A percentile compares a stretch with the other conserved stretches of the same genome.
phyloP scores from a whole-genome alignment of 2,888 invertebrate genomes.

The Nomada ruficornis region DNA sequence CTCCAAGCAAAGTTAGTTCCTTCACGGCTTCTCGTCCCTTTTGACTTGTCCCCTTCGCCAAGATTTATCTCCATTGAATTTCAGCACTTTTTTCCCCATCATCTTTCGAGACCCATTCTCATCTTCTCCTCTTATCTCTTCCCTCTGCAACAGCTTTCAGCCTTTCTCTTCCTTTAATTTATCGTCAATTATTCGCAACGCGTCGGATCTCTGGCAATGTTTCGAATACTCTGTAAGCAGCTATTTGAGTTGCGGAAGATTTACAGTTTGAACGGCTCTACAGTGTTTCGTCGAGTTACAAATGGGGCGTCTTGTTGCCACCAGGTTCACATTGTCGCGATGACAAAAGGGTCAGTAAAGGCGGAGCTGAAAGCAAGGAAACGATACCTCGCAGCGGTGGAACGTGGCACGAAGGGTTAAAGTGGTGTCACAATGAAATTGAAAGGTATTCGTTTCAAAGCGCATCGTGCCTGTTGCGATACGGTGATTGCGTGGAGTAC shows the following conservation, averaged over 20 bases:
- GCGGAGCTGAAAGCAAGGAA: conserved; percentile 1
- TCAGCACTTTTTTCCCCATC: neutral
- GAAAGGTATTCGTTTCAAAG: conserved; percentile 38
- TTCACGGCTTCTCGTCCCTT: conserved; percentile 6
- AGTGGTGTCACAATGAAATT: conserved; percentile 31
- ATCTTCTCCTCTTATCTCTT: neutral
- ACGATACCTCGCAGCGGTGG: conserved; percentile 6
- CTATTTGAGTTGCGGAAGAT: too few relatives aligned
- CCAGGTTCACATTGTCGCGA: neutral
- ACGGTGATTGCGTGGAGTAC: conserved; percentile 18
- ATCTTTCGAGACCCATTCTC: neutral
- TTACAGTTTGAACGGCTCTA: too few relatives aligned
- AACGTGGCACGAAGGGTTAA: conserved; percentile 14
- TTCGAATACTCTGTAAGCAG: too few relatives aligned
- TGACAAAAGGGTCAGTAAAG: conserved; percentile 1
- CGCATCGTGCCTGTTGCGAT: conserved; percentile 18
- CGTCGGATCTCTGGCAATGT: too few relatives aligned
- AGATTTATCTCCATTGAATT: conserved; percentile 40
- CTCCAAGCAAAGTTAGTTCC: conserved; percentile 15
- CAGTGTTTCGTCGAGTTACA: neutral
- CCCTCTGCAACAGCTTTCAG: neutral
- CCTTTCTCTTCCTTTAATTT: neutral
- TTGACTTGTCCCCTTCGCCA: neutral
- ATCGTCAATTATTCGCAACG: neutral
- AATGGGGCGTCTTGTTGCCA: neutral